Evolutionary conservation across 2,113 vertebrate species (phyloP), one percentile per base, ranked within the genome.

Genomic region (Pungitius pungitius): DNA sequence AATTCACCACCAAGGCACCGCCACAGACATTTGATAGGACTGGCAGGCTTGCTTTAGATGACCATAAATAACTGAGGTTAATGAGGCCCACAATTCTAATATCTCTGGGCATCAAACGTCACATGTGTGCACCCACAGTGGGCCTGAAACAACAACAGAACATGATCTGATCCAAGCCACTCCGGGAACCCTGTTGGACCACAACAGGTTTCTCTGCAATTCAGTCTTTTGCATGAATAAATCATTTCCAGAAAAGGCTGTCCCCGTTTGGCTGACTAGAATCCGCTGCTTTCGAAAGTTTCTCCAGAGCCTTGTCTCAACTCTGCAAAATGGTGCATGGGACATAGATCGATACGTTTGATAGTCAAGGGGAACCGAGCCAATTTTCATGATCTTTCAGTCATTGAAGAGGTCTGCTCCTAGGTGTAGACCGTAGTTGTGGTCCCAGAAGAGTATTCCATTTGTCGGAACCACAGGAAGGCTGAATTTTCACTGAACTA

Each of bases 1-100:
- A 87, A 87, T 90, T 90, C 91, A 91, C 71, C 40, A 76, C 73
- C 65, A 52, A 65, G 55, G 51, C 84, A 77, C 82, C 24, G 74
- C 73, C 56, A 37, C 13, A 3, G 84, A 61, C 77, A 90, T 82
- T 59, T 76, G 82, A 92, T 89, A 84, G 66, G 79, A 76, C 72
- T 52, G 75, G 51, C 58, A 2, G 20, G 39, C 59, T 62, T 61
- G 51, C 69, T 47, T 75, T 63, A 74, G 73, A 75, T 69, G 82
- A 77, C 85, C 83, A 89, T 91, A 91, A 92, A 92, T 92, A 91
- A 93, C 85, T 56, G 57, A 55, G 64, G 89, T 90, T 90, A 91
- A 93, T 93, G 85, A 91, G 88, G 47, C 61, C 62, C 33, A 52
- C 82, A 80, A 81, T 89, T 91, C 85, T 69, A 79, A 88, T 82